phyloP scores from a whole-genome alignment of 1,140 invertebrate genomes.

The Trinorchestia longiramus region DNA sequence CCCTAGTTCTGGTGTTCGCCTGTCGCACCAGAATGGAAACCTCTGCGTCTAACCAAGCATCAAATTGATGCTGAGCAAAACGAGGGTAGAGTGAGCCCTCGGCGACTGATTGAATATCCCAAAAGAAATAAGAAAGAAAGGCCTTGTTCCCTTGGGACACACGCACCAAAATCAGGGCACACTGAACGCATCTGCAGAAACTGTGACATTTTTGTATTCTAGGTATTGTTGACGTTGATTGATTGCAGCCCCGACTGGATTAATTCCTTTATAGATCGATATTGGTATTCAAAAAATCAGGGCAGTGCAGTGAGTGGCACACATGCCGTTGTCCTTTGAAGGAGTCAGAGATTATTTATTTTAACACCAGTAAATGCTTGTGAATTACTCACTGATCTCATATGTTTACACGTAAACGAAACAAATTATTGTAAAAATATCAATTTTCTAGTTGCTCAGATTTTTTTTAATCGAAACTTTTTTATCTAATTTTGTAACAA shows the following conservation, averaged over 20 bases:
- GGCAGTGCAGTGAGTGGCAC: background rate
- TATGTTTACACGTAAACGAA: background rate
- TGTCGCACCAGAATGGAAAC: background rate
- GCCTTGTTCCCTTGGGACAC: background rate
- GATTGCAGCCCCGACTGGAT: background rate
- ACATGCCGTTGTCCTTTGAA: background rate
- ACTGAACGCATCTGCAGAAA: background rate
- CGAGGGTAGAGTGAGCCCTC: background rate
- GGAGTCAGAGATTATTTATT: background rate
- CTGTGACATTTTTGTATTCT: background rate
- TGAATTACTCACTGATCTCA: background rate
- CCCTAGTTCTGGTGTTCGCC: background rate
- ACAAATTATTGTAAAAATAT: background rate
- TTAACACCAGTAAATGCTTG: background rate
- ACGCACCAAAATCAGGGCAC: too few relatives aligned
- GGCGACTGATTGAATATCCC: background rate
- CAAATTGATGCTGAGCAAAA: slow-evolving; percentile 6
- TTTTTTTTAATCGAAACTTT: too few relatives aligned
- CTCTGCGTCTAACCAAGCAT: background rate
- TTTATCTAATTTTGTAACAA: too few relatives aligned
- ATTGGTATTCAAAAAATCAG: background rate
- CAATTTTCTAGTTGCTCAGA: too few relatives aligned
- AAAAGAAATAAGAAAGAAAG: background rate
- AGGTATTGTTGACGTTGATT: background rate
- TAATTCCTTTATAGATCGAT: background rate